Conservation (phyloP, 1,140 invertebrate species). For the Drosophila nannoptera region DNA sequence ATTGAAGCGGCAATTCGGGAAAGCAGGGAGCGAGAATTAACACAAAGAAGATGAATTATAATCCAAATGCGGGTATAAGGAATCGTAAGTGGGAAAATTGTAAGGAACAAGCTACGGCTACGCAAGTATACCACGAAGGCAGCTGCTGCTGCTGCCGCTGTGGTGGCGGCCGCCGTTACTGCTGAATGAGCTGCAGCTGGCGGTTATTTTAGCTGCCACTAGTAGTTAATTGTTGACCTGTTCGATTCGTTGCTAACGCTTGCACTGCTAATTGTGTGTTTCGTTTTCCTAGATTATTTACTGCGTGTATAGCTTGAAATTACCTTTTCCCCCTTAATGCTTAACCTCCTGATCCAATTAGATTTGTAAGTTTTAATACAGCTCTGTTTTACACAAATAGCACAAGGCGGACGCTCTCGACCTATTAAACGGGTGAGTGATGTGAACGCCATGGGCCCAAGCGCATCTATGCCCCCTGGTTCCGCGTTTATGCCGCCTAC, state of each 20-base stretch:
- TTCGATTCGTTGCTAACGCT: slow-evolving; percentile 1
- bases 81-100: slow-evolving; percentile 80
- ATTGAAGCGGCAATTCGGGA: slow-evolving; percentile 8
- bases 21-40: not conserved
- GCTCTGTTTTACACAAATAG: slow-evolving; percentile 49
- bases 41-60: slow-evolving; percentile 76
- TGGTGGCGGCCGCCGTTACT: slow-evolving; percentile 7
- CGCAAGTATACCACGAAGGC: slow-evolving; percentile 68
- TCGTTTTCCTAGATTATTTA: slow-evolving; percentile 31
- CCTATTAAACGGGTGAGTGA: slow-evolving; percentile 84
- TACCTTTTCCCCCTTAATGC: slow-evolving; percentile 27
- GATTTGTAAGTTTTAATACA: slow-evolving; percentile 11
- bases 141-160: slow-evolving; percentile 4
- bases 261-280: slow-evolving; percentile 18
- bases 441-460: slow-evolving; percentile 82
- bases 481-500: slow-evolving; percentile 68
- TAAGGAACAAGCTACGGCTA: slow-evolving; percentile 68
- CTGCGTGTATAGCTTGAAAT: slow-evolving; percentile 63
- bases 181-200: slow-evolving; percentile 20
- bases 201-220: slow-evolving; percentile 26
- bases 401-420: slow-evolving; percentile 75
- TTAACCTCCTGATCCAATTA: not conserved
- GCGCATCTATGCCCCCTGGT: slow-evolving; percentile 62
- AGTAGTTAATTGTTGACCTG: slow-evolving; percentile 20
- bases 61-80: slow-evolving; percentile 80